Conservation (phyloP, 2,797 vertebrate species). For the Limnodromus scolopaceus region DNA sequence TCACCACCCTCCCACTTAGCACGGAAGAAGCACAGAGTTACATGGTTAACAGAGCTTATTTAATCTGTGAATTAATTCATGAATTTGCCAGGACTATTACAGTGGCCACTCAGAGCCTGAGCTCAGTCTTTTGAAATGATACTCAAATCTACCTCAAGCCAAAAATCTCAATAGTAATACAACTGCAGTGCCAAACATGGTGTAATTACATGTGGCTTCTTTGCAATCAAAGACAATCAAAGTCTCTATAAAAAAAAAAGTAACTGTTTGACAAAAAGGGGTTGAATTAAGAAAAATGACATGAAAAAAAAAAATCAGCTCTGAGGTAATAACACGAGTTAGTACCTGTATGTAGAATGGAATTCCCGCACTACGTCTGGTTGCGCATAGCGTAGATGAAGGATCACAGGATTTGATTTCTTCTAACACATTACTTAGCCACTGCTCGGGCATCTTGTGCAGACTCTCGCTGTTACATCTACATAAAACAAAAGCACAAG, state of each 20-base stretch:
- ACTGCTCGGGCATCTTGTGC: constrained; percentile 86
- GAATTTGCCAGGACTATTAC: neutral
- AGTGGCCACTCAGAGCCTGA: neutral
- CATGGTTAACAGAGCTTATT: neutral
- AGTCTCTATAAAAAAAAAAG: neutral
- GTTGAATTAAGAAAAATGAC: neutral
- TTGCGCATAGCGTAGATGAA: constrained; percentile 93
- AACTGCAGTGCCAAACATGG: neutral
- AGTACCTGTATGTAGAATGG: constrained; percentile 97
- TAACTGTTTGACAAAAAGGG: neutral
- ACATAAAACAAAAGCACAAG: neutral
- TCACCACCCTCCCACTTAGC: neutral
- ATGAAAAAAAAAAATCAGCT: neutral
- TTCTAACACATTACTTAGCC: constrained; percentile 86
- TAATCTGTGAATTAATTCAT: neutral
- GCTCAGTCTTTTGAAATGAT: neutral
- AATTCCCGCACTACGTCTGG: constrained; percentile 94
- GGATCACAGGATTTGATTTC: constrained; percentile 92
- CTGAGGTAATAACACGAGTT: neutral
- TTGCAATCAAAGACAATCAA: neutral
- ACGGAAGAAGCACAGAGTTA: neutral
- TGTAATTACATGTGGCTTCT: neutral
- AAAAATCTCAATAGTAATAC: neutral
- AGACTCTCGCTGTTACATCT: constrained; percentile 86
- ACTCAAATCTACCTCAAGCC: neutral